Conservation (phyloP, 2,797 vertebrate genomes). For the Darevskia mixta region DNA sequence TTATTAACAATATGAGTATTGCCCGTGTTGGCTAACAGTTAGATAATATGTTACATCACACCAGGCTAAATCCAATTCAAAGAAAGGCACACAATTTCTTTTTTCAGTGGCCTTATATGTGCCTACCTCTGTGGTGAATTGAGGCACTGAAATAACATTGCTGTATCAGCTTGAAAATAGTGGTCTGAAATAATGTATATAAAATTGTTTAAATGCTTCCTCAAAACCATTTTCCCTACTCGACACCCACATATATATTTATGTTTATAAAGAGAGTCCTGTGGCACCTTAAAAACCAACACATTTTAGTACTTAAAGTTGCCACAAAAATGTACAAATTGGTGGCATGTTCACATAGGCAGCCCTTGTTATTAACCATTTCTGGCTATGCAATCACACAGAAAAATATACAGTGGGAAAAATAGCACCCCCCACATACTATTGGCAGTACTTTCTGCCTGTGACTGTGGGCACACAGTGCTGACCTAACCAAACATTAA, state of each 20-base stretch:
- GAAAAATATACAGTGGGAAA: background rate
- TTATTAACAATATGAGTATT: background rate
- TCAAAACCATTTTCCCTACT: background rate
- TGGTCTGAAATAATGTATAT: background rate
- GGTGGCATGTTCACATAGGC: background rate
- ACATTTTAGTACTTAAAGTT: background rate
- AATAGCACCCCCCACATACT: background rate
- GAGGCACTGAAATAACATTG: background rate
- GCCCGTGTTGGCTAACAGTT: background rate
- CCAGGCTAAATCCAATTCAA: background rate
- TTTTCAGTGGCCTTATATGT: background rate
- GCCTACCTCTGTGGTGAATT: background rate
- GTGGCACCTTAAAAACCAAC: background rate
- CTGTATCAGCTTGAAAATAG: background rate
- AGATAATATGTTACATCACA: no score
- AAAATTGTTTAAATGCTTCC: background rate
- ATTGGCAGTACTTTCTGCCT: background rate
- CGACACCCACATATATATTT: background rate
- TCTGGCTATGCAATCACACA: background rate
- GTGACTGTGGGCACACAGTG: background rate
- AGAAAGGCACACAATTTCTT: background rate
- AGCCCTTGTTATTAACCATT: background rate
- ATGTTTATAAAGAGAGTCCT: background rate
- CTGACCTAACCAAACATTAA: background rate
- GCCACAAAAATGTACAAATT: background rate